Percentiles rank a stretch among this genome's conserved stretches.
phyloP scores from a whole-genome alignment of 2,113 vertebrate species.

The Ibidorhyncha struthersii region DNA sequence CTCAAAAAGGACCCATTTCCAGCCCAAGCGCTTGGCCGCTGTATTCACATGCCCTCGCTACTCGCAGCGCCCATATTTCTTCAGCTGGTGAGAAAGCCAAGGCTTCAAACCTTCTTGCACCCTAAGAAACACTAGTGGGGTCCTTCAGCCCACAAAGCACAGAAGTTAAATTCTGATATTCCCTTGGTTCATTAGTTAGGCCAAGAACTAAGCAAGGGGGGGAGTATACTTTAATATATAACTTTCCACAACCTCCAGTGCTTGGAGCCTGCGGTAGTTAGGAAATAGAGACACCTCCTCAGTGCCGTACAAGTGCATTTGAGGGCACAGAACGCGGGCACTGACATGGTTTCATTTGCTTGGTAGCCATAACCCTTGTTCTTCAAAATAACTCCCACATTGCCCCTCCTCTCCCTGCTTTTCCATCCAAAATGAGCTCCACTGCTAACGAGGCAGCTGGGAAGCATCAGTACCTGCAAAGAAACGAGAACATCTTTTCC shows the following conservation, averaged over 20 bases:
- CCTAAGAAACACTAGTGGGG: too few species aligned
- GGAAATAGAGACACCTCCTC: not conserved
- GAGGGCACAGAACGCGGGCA: fast-evolving
- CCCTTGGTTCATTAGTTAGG: not conserved
- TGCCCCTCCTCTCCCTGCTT: not conserved
- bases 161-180: not conserved
- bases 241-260: not conserved
- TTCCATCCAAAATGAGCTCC: not conserved
- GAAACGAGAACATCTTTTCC: not conserved
- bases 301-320: not conserved
- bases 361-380: not conserved
- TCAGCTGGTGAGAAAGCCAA: not conserved
- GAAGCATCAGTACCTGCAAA: not conserved
- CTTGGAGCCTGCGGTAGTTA: not conserved
- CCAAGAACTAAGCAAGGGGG: not conserved
- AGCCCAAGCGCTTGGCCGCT: not conserved
- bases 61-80: not conserved
- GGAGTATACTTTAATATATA: not conserved
- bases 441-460: not conserved
- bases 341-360: not conserved
- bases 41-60: fast-evolving
- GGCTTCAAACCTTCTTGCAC: not conserved
- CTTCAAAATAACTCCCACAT: not conserved
- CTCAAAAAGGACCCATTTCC: not conserved
- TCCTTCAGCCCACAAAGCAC: not conserved